Evolutionary conservation across 2,797 vertebrate species (phyloP).

Genomic region (Notoglanidium macrostoma): DNA sequence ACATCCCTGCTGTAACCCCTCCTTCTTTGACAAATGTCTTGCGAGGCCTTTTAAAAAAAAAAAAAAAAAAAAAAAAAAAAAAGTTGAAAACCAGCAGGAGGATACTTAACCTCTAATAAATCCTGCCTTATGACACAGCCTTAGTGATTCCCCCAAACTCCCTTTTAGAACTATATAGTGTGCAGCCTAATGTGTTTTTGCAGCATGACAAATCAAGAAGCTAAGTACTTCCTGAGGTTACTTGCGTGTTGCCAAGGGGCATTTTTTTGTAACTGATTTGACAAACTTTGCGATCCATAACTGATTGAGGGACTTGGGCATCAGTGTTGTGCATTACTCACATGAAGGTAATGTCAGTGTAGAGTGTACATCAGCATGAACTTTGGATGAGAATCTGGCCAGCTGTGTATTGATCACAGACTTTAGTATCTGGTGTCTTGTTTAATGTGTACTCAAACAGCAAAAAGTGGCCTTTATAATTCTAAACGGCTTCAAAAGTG

Average conservation of each 20-base stretch:
- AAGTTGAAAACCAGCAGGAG: slow-evolving; percentile 50
- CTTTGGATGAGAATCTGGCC: neutral
- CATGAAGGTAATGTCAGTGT: neutral
- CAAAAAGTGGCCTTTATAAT: neutral
- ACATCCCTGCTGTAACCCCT: neutral
- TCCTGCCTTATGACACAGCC: slow-evolving; percentile 53
- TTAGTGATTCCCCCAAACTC: slow-evolving; percentile 42
- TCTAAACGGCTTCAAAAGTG: neutral
- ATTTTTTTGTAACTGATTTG: slow-evolving; percentile 40
- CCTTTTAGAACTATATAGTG: slow-evolving; percentile 20
- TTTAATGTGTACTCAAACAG: neutral
- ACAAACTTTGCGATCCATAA: slow-evolving; percentile 19
- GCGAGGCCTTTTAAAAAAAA: slow-evolving; percentile 30
- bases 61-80: slow-evolving; percentile 6
- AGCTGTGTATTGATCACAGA: slow-evolving; percentile 20
- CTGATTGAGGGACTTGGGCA: neutral
- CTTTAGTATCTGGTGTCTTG: neutral
- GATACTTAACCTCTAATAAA: slow-evolving; percentile 62
- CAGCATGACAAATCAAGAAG: slow-evolving; percentile 47
- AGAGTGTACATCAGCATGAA: neutral
- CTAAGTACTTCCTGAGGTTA: slow-evolving; percentile 54
- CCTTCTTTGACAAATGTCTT: slow-evolving; percentile 58
- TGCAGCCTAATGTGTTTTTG: slow-evolving; percentile 48
- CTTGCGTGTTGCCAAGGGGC: slow-evolving; percentile 2
- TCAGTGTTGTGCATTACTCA: neutral